These are phyloP conservation scores for Drosophila tristis DNA, from an alignment of 1,140 invertebrate species.

Conservation along the genomic window DNA sequence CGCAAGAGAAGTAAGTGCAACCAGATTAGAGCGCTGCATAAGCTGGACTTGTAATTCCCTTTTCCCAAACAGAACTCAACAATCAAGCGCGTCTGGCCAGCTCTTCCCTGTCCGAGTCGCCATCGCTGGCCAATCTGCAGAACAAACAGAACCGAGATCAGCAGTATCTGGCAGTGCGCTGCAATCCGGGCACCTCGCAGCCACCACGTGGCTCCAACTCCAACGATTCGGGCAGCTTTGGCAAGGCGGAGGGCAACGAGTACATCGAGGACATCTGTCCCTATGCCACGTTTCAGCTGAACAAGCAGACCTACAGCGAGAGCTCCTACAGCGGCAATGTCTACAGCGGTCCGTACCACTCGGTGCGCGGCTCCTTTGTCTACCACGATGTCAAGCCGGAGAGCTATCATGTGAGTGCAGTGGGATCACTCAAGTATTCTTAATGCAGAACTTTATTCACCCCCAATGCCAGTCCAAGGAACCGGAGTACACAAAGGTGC, in stretches of 20 bases:
- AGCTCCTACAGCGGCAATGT: conserved; percentile 95
- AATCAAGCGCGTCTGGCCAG: conserved; percentile 76
- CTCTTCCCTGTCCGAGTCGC: conserved; percentile 86
- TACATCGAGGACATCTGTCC: conserved; percentile 96
- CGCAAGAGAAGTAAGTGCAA: conserved; percentile 87
- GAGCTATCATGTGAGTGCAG: conserved; percentile 85
- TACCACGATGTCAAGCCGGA: conserved; percentile 92
- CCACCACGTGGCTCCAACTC: conserved; percentile 84
- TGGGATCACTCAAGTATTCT: background rate
- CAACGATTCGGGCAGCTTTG: conserved; percentile 85
- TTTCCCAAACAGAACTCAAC: conserved; percentile 53
- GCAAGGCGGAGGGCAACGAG: conserved; percentile 87
- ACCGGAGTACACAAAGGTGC: conserved; percentile 91
- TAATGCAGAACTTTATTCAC: background rate
- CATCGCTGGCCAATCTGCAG: conserved; percentile 89
- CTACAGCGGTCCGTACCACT: conserved; percentile 92
- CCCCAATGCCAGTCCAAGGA: conserved; percentile 87
- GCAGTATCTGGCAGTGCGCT: conserved; percentile 88
- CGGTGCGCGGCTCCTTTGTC: conserved; percentile 94
- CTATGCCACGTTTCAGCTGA: conserved; percentile 95
- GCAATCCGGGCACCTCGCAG: conserved; percentile 82
- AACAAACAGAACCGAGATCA: conserved; percentile 91
- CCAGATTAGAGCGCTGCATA: too few species aligned
- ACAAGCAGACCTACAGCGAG: conserved; percentile 93
- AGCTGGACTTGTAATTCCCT: too few species aligned